These are phyloP conservation scores for Prinia subflava DNA, from an alignment of 2,113 vertebrate species.

Conservation along the genomic window DNA sequence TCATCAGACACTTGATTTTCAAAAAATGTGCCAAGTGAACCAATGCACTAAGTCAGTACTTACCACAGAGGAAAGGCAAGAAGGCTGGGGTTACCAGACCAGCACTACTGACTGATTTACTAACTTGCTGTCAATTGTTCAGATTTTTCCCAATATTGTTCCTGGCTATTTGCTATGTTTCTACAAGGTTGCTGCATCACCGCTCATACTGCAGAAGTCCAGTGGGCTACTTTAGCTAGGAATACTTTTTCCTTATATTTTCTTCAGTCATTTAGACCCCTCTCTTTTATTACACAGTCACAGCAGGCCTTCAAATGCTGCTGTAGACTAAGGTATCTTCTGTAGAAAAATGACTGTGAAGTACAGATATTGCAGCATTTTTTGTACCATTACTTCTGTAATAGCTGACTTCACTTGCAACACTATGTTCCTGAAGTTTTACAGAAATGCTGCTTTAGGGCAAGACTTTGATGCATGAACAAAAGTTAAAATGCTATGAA, in stretches of 20 bases:
- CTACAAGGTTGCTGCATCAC: background rate
- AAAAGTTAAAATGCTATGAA: background rate
- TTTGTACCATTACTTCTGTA: background rate
- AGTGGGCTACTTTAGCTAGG: background rate
- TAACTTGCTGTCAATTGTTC: background rate
- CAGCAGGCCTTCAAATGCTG: background rate
- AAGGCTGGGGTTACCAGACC: background rate
- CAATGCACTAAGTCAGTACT: background rate
- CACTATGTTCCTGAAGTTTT: background rate
- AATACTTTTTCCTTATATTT: background rate
- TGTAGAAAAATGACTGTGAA: background rate
- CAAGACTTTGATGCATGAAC: background rate
- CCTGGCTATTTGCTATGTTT: background rate
- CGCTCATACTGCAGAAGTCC: background rate
- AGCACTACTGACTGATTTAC: background rate
- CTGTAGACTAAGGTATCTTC: background rate
- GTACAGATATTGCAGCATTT: background rate
- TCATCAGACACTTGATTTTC: background rate
- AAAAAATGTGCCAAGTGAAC: background rate
- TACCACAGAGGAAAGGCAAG: background rate
- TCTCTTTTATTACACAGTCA: background rate
- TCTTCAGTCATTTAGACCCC: background rate
- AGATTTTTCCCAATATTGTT: background rate
- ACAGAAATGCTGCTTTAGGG: background rate
- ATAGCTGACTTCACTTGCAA: background rate